These are phyloP conservation scores for Cephus nigrinus DNA, from an alignment of 2,888 invertebrate genomes.

Conservation along the genomic window DNA sequence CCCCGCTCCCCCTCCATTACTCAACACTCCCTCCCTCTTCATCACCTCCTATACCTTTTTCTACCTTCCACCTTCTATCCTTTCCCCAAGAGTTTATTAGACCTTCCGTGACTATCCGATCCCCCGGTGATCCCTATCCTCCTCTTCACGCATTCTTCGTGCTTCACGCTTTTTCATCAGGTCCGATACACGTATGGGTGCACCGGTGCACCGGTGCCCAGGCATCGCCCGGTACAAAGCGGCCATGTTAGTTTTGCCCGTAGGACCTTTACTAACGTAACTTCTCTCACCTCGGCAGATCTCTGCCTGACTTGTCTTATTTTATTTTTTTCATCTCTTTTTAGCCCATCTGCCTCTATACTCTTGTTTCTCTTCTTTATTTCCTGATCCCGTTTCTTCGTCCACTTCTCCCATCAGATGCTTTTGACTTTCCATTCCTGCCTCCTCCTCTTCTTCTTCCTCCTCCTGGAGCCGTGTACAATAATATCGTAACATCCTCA, in stretches of 20 bases:
- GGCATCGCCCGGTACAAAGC: not conserved
- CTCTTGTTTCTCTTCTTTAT: not conserved
- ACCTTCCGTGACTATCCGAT: slow-evolving; percentile 4
- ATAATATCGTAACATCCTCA: not conserved
- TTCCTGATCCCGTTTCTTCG: not conserved
- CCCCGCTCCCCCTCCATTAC: not conserved
- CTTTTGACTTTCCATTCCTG: not conserved
- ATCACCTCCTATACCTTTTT: not conserved
- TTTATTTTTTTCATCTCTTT: not conserved
- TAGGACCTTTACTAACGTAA: not conserved
- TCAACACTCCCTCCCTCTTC: not conserved
- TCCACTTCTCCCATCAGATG: not conserved
- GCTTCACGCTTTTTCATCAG: slow-evolving; percentile 4
- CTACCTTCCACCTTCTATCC: slow-evolving; percentile 1
- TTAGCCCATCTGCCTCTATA: not conserved
- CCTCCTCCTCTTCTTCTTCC: not conserved
- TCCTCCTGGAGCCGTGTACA: not conserved
- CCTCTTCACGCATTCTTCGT: slow-evolving; percentile 4
- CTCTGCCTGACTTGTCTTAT: not conserved
- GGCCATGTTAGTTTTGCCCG: slow-evolving; percentile 8
- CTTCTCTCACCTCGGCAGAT: not conserved
- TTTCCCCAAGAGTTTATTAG: slow-evolving; percentile 12
- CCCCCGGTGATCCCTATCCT: slow-evolving; percentile 5
- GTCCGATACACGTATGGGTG: not conserved
- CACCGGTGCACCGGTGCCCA: not conserved